Base-by-base conservation (phyloP, 2,888 invertebrate genomes). In the Ypsolopha scabrella region DNA sequence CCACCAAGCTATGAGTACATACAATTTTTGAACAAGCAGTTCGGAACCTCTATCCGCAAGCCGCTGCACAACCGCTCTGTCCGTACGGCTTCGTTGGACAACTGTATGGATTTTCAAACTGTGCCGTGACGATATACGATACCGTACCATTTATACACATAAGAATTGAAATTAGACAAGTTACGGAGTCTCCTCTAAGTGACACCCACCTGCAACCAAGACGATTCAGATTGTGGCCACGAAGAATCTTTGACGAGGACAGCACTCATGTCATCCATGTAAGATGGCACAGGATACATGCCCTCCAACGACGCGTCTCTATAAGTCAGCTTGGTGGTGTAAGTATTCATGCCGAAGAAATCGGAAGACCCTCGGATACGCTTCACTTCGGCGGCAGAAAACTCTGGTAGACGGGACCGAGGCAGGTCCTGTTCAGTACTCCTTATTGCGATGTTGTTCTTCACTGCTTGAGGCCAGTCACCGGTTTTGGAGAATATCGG, bases 281-380 rank as follows among this genome's bases (percentile, higher is more conserved):
- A 78, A 0, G 87, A 87, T 0, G 86, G 83, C 0, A 67, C 61
- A 0, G 67, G 43, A 38, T 74, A 75, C 71, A 75, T 66, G 48
- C 80, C 80, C 6, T 79, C 77, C 50, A 74, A 58, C 24, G 71
- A 80, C 1, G 67, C 75, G 53, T 72, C 72, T 56, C 70, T 65
- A 53, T 80, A 77, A 0, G 80, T 78, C 56, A 88, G 51, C 54
- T 71, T 75, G 0, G 88, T 79, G 0, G 90, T 87, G 67, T 91
- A 93, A 52, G 90, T 85, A 62, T 92, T 93, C 6, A 93, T 58
- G 0, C 91, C 92, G 36, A 92, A 76, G 68, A 91, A 92, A 65
- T 93, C 93, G 0, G 90, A 83, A 4, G 91, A 89, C 2, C 88
- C 90, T 33, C 77, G 80, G 45, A 93, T 88, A 24, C 79, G 68